Base-by-base conservation (phyloP, 1,140 invertebrate genomes). In the Atta texana region DNA sequence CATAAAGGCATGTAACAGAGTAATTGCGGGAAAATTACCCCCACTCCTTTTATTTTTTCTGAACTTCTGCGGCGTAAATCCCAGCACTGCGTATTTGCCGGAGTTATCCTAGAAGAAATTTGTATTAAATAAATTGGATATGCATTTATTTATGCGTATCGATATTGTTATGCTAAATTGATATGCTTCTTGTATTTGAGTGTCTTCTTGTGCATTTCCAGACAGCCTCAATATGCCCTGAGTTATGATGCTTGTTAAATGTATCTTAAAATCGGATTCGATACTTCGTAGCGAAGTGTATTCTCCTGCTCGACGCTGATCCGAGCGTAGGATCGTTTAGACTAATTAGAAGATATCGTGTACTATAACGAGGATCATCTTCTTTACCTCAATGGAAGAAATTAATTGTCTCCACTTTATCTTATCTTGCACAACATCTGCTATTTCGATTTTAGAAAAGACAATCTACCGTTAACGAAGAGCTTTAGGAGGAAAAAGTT, bases 281-380 rank as follows among this genome's bases (percentile, higher is more conserved):
- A 78, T 85, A 76, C 24, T 57, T 51, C 31, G 31, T 85, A 18
- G 59, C 28, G 53, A 84, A 16, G 31, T 55, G 69, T 28, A 55
- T 72, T 24, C 69, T 63, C 12, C 49, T 18, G 44, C 28, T 3
- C 31, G 28, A 51, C 55, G 14, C 14, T 59, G 81, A 82, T 77
- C 57, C 59, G 16, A n/a, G 61, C 14, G 49, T 3, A 51, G 34
- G 69, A 89, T 89, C 88, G 39, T 59, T 44, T 61, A 18, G 51
- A 71, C 86, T 90, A 90, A 90, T 90, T 90, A 89, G 77, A 10
- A 90, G 88, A 90, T 89, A 90, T 85, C 71, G 88, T 68, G 68
- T 85, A 61, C 21, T 34, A 53, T 88, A 86, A 86, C 84, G 88
- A 81, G 59, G 59, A 34, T 12, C 0, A 24, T 39, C 44, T 51